Evolutionary conservation across 2,797 vertebrate genomes (phyloP).

Genomic region (Chiroxiphia lanceolata): DNA sequence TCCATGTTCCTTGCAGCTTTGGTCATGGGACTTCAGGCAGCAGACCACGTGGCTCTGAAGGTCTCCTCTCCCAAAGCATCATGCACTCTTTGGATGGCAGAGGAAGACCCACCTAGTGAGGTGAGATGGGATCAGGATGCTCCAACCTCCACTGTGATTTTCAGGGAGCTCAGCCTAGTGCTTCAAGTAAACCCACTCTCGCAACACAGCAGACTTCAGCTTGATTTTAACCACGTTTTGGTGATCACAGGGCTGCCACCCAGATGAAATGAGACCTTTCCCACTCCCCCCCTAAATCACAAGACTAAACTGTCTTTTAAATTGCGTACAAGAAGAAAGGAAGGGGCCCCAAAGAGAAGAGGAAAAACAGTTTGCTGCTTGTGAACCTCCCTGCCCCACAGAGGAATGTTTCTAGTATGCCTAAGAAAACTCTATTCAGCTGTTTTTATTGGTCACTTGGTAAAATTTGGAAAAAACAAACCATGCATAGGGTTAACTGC

Average conservation of each 20-base stretch:
- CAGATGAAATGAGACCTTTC: background rate
- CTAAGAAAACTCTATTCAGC: background rate
- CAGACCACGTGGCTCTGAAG: background rate
- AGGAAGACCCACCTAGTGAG: background rate
- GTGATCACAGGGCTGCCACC: background rate
- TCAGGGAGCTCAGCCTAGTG: rapidly evolving
- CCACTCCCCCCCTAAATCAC: background rate
- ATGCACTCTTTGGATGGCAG: rapidly evolving
- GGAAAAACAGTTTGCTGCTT: background rate
- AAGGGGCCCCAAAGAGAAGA: background rate
- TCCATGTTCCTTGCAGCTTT: background rate
- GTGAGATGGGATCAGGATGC: background rate
- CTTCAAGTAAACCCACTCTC: background rate
- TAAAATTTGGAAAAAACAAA: background rate
- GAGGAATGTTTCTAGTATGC: background rate
- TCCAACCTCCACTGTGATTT: background rate
- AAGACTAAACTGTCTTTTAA: background rate
- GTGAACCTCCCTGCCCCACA: background rate
- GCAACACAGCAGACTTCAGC: background rate
- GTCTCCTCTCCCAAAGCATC: background rate
- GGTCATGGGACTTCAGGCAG: background rate
- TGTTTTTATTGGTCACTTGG: background rate
- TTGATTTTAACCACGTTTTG: background rate
- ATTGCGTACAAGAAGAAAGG: background rate
- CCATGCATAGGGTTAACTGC: background rate